Evolutionary conservation across 1,140 invertebrate species (phyloP).

Genomic region (Temnothorax curvispinosus): DNA sequence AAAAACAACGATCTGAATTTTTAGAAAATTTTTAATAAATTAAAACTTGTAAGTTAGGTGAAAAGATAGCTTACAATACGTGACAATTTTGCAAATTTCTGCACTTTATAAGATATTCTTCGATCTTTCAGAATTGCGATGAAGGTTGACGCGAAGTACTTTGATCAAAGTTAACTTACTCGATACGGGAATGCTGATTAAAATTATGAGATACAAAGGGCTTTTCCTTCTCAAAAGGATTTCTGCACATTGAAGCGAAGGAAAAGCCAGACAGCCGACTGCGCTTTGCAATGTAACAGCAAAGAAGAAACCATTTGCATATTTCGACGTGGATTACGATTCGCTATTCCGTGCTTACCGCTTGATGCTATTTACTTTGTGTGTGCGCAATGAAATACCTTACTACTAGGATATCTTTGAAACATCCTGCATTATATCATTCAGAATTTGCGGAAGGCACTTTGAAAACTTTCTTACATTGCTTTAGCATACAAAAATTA

Average conservation of each 20-base stretch:
- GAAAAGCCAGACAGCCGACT: neutral
- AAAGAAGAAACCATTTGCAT: constrained; percentile 41
- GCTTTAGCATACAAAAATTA: neutral
- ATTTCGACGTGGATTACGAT: constrained; percentile 42
- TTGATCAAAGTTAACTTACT: neutral
- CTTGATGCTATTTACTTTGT: constrained; percentile 27
- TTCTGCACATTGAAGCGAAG: constrained; percentile 11
- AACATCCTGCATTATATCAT: constrained; percentile 4
- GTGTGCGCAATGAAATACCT: constrained; percentile 31
- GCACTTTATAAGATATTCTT: neutral
- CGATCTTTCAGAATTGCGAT: neutral
- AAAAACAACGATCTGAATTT: neutral
- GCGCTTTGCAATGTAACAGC: constrained; percentile 21
- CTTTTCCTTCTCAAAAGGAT: constrained; percentile 22
- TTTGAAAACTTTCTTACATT: constrained; percentile 16
- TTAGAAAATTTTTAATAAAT: neutral
- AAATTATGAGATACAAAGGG: constrained; percentile 42
- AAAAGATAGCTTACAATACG: neutral
- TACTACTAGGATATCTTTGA: constrained; percentile 2
- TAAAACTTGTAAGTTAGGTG: neutral
- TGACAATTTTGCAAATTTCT: neutral
- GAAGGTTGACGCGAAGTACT: neutral
- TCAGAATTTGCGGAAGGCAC: constrained; percentile 23
- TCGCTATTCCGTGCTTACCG: constrained; percentile 24
- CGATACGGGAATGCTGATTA: constrained; percentile 30